Conservation (phyloP, 2,113 vertebrate species). For the Campylorhamphus procurvoides region DNA sequence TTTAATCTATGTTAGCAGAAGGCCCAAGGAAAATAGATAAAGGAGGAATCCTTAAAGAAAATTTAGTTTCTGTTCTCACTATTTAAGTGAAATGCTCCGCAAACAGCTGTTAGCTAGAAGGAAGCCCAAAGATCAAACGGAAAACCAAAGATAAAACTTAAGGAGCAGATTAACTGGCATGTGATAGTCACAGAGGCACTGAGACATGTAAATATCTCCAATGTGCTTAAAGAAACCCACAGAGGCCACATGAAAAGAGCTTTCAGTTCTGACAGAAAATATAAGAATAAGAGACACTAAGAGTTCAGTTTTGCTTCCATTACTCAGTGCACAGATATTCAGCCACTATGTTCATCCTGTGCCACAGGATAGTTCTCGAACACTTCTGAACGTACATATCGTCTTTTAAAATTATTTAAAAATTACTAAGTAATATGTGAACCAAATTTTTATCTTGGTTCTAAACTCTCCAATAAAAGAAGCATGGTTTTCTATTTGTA, state of each 20-base stretch:
- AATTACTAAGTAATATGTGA: not conserved
- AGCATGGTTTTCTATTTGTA: not conserved
- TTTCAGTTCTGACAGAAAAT: not conserved
- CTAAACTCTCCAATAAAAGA: not conserved
- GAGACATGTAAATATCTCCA: not conserved
- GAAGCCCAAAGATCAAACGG: not conserved
- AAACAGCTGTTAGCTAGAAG: not conserved
- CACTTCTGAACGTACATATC: not conserved
- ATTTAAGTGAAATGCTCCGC: not conserved
- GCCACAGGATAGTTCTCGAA: not conserved
- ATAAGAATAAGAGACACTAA: not conserved
- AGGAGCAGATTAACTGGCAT: not conserved
- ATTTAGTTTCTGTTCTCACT: not conserved
- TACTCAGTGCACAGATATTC: not conserved
- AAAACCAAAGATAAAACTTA: not conserved
- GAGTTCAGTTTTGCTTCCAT: not conserved
- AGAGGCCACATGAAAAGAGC: not conserved
- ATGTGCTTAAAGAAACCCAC: not conserved
- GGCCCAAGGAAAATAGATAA: conserved; percentile 39
- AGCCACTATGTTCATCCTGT: not conserved
- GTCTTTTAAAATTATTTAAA: not conserved
- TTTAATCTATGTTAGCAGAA: conserved; percentile 50
- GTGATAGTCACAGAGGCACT: not conserved
- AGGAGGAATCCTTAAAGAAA: not conserved
- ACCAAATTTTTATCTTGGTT: not conserved